Evolutionary conservation across 2,888 invertebrate genomes (phyloP).

Genomic region (Sesia apiformis): DNA sequence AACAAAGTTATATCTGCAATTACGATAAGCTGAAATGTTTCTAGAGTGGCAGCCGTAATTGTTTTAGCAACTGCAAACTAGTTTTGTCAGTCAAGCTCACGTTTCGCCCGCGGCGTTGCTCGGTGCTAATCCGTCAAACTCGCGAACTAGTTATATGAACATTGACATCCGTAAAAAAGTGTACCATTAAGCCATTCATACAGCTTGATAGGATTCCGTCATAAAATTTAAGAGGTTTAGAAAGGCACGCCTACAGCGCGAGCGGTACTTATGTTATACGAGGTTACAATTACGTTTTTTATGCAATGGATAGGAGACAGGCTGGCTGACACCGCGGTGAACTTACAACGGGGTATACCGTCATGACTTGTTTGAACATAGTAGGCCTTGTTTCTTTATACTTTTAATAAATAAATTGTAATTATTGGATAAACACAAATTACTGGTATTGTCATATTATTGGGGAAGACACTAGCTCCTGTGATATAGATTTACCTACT

Average conservation of each 20-base stretch:
- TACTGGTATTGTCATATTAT: too few species aligned
- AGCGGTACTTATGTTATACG: neutral
- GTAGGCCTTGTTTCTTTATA: too few species aligned
- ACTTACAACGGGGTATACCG: too few species aligned
- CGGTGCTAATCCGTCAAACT: constrained; percentile 8
- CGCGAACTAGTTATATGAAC: constrained; percentile 6
- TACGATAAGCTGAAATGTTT: neutral
- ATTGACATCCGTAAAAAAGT: neutral
- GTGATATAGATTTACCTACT: too few species aligned
- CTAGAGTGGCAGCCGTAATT: neutral
- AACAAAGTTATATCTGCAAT: neutral
- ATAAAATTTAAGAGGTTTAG: neutral
- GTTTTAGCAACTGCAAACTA: neutral
- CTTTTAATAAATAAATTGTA: too few species aligned
- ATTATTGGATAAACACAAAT: too few species aligned
- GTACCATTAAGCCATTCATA: neutral
- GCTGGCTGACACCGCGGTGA: too few species aligned
- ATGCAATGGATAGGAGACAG: too few species aligned
- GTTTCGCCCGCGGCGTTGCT: constrained; percentile 6
- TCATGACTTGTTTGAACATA: too few species aligned
- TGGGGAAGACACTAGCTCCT: too few species aligned
- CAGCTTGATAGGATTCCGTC: neutral
- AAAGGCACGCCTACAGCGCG: neutral
- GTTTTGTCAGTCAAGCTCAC: constrained; percentile 3
- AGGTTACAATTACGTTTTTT: too few species aligned